Evolutionary conservation across 2,888 invertebrate species (phyloP), one percentile per base, ranked within the genome.

Genomic region (Nemoura dubitans): DNA sequence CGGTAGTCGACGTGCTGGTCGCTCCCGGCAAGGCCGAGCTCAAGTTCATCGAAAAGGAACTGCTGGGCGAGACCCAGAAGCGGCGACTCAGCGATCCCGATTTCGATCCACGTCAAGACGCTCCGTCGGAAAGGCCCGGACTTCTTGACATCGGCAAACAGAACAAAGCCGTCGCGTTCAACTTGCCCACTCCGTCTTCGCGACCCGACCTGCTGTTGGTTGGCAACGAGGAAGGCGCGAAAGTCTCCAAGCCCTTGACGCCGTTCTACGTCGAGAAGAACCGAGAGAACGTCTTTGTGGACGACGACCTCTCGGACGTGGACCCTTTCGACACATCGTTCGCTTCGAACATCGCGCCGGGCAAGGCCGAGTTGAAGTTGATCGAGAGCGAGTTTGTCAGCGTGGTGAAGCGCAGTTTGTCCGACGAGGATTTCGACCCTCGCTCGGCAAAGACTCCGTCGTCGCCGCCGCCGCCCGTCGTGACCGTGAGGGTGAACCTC

Each of bases 251-350:
- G 90, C 97, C 97, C 2, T 90, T 96, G 85, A 97, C 97, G 3
- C 97, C 97, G 0, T 97, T 96, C 90, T 97, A 97, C 91, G 84
- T 84, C 7, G 84, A 84, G 84, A 25, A 29, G 29, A 84, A 84
- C n/a, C 0, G 84, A 2, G 84, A 84, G 43, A 81, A 81, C 28
- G 28, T 59, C 16, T 84, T 84, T 27, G 16, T 76, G 2, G 59
- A 59, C 84, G 42, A 42, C 25, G 84, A 84, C 90, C 92, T 92
- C 29, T 86, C 87, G 14, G 89, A 89, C 85, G 86, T 88, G 10
- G 97, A 97, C 92, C 97, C 97, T 0, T 98, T 98, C 90, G 98
- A 98, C 90, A 98, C 98, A 0, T 96, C 97, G 0, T 96, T 96
- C 89, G 96, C 96, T 0, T 89, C 90, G 27, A 95, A 96, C 90